Percentiles rank a stretch among this genome's conserved stretches.
phyloP scores from a whole-genome alignment of 1,140 invertebrate genomes.

The Eupristina koningsbergeri region DNA sequence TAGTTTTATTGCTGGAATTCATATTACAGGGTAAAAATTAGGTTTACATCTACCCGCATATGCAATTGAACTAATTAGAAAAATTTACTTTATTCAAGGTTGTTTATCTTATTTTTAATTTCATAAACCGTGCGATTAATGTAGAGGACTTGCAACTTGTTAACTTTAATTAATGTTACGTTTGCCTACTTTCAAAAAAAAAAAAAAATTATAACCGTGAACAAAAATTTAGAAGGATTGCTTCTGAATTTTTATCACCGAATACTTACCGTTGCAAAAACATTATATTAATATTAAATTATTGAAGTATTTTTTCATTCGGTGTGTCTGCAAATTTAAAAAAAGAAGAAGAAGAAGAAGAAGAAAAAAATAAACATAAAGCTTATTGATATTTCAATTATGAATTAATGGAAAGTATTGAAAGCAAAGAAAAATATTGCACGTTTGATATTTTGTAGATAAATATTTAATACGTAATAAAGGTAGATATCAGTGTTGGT shows the following conservation, averaged over 20 bases:
- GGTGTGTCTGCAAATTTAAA: too few species aligned
- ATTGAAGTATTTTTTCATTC: not conserved
- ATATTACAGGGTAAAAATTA: not conserved
- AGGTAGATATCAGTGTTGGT: not conserved
- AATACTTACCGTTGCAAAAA: not conserved
- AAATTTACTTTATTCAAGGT: constrained; percentile 1
- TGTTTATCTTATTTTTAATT: not conserved
- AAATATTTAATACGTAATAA: not conserved
- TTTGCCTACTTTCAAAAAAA: too few species aligned
- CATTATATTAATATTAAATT: not conserved
- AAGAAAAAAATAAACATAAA: too few species aligned
- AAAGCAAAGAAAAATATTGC: too few species aligned
- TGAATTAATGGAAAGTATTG: too few species aligned
- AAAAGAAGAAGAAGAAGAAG: too few species aligned
- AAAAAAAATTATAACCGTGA: not conserved
- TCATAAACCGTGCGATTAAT: not conserved
- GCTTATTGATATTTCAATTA: too few species aligned
- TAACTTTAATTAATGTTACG: not conserved
- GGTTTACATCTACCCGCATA: not conserved
- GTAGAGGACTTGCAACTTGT: not conserved
- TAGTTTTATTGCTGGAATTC: not conserved
- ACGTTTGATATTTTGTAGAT: too few species aligned
- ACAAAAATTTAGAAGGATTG: not conserved
- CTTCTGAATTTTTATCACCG: not conserved
- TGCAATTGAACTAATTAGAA: not conserved